Evolutionary conservation across 2,113 vertebrate species (phyloP).

Genomic region (Noturus placidus): DNA sequence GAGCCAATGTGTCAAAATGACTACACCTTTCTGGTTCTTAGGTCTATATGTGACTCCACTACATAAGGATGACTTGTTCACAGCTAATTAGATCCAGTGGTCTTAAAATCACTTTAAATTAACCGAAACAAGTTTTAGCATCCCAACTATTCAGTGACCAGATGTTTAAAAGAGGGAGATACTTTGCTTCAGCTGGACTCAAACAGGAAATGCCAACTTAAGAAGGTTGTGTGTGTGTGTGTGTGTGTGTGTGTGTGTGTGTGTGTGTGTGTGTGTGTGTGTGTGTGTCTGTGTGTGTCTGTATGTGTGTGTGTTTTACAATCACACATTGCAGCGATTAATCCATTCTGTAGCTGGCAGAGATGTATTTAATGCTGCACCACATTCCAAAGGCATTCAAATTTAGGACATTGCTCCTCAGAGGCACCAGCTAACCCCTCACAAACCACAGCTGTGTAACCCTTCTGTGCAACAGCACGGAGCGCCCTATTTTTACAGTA

Average conservation of each 20-base stretch:
- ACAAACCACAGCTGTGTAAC: slow-evolving; percentile 45
- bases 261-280: background rate
- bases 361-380: slow-evolving; percentile 27
- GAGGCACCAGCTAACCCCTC: slow-evolving; percentile 46
- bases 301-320: background rate
- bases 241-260: slow-evolving; percentile 1
- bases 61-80: slow-evolving; percentile 9
- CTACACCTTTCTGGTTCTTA: background rate
- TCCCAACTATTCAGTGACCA: slow-evolving; percentile 13
- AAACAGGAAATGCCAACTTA: slow-evolving; percentile 25
- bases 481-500: slow-evolving; percentile 46
- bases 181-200: slow-evolving; percentile 10
- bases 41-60: background rate
- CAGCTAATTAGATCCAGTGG: slow-evolving; percentile 11
- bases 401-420: slow-evolving; percentile 47
- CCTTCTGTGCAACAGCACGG: slow-evolving; percentile 24
- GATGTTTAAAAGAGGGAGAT: slow-evolving; percentile 8
- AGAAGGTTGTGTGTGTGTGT: background rate
- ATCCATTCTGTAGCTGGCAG: slow-evolving; percentile 39
- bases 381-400: slow-evolving; percentile 49
- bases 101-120: slow-evolving; percentile 18
- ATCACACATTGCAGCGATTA: slow-evolving; percentile 31
- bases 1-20: background rate
- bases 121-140: slow-evolving; percentile 5
- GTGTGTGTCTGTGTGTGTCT: background rate